These are phyloP conservation scores for Pachymerium ferrugineum DNA, from an alignment of 2,888 invertebrate species.

Conservation along the genomic window DNA sequence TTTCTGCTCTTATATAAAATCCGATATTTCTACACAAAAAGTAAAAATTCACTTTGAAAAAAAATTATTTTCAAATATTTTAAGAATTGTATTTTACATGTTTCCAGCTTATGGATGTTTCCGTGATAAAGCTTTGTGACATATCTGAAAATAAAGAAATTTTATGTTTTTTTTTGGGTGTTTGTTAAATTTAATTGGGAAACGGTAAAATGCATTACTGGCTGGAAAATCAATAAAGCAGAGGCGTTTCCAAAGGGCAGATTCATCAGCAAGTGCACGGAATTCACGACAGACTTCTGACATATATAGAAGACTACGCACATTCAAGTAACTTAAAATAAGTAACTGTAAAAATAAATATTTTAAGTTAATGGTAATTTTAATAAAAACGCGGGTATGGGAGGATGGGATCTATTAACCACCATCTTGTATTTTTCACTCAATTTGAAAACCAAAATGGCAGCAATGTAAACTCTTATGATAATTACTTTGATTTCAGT, in stretches of 20 bases:
- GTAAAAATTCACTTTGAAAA: not conserved
- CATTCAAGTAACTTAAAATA: conserved; percentile 27
- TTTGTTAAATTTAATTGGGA: not conserved
- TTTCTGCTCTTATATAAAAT: conserved; percentile 19
- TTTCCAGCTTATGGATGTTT: conserved; percentile 17
- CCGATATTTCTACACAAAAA: conserved; percentile 9
- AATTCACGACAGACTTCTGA: conserved; percentile 27
- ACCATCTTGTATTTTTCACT: too few relatives aligned
- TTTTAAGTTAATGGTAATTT: not conserved
- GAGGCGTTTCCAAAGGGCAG: conserved; percentile 14
- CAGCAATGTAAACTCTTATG: too few relatives aligned
- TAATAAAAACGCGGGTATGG: too few relatives aligned
- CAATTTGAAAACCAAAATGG: too few relatives aligned
- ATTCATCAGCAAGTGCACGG: not conserved
- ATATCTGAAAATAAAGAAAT: conserved; percentile 10
- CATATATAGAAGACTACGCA: not conserved
- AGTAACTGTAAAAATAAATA: not conserved
- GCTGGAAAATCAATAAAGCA: conserved; percentile 30
- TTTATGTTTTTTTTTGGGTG: not conserved
- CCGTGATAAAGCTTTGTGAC: conserved; percentile 15
- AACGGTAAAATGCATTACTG: not conserved
- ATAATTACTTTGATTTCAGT: not conserved
- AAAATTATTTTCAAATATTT: not conserved
- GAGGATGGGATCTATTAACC: too few relatives aligned
- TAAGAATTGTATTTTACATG: not conserved